A percentile compares a stretch with the other conserved stretches of the same genome.
These are phyloP conservation scores for Pyrrhia umbra DNA, from an alignment of 2,888 invertebrate genomes.

Conservation along the genomic window DNA sequence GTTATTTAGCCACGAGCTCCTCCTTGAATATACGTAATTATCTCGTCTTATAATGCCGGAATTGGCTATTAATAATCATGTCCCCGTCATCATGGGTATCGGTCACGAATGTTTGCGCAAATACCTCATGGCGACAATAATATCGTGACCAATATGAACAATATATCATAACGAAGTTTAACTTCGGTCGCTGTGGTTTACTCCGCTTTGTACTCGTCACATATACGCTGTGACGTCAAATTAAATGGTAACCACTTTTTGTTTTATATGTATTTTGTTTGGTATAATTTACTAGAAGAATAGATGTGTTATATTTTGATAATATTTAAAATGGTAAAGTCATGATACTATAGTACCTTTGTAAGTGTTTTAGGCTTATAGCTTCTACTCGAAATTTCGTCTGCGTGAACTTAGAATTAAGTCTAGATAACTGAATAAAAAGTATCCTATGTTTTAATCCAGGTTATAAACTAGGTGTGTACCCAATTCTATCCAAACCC, in stretches of 20 bases:
- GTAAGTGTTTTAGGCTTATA: no score
- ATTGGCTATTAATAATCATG: constrained; percentile 23
- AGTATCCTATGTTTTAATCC: no score
- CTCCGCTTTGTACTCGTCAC: constrained; percentile 51
- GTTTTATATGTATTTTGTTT: constrained; percentile 13
- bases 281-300: constrained; percentile 3
- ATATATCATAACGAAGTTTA: constrained; percentile 66
- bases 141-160: constrained; percentile 62
- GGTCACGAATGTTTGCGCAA: constrained; percentile 39
- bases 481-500: no score
- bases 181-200: constrained; percentile 48
- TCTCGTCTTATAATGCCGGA: constrained; percentile 7
- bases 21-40: no score
- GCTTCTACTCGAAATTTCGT: no score
- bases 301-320: neutral
- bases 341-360: no score
- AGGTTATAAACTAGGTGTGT: no score
- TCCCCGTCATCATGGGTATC: constrained; percentile 10
- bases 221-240: constrained; percentile 25
- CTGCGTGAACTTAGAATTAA: no score
- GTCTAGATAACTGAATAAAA: no score
- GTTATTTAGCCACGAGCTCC: no score
- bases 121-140: constrained; percentile 42
- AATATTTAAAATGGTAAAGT: no score
- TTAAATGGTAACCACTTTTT: constrained; percentile 36